phyloP scores from a whole-genome alignment of 2,797 vertebrate genomes.

The Eulemur rubriventer region DNA sequence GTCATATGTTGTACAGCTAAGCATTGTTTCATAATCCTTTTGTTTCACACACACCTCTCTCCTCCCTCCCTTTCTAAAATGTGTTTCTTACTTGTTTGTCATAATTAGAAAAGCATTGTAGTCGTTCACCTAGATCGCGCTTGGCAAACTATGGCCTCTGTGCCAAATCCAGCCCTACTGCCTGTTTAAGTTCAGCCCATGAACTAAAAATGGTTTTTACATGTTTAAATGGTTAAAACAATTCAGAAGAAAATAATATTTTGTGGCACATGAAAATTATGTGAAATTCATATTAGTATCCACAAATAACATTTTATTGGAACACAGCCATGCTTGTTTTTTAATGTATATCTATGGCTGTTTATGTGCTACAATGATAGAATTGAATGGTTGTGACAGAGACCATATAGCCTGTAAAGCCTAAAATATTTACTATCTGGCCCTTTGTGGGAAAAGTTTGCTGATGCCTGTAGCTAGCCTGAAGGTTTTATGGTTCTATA shows the following conservation, averaged over 20 bases:
- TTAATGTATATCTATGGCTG: background rate
- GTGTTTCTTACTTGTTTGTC: background rate
- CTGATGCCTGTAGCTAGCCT: background rate
- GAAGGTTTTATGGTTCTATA: background rate
- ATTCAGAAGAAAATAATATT: background rate
- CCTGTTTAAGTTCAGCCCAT: background rate
- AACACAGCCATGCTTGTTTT: background rate
- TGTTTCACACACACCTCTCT: background rate
- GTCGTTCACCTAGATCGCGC: background rate
- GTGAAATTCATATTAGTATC: background rate
- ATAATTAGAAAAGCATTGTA: background rate
- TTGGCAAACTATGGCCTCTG: background rate
- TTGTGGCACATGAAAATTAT: background rate
- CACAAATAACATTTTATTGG: background rate
- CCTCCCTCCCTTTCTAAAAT: background rate
- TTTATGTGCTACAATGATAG: background rate
- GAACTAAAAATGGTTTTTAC: background rate
- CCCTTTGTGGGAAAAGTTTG: background rate
- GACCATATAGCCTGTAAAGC: background rate
- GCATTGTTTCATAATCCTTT: background rate
- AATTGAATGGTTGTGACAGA: background rate
- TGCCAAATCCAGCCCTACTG: background rate
- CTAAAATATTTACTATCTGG: background rate
- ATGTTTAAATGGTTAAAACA: background rate
- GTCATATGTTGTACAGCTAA: background rate